Conservation (phyloP, 2,113 vertebrate genomes). For the Kryptolebias marmoratus region DNA sequence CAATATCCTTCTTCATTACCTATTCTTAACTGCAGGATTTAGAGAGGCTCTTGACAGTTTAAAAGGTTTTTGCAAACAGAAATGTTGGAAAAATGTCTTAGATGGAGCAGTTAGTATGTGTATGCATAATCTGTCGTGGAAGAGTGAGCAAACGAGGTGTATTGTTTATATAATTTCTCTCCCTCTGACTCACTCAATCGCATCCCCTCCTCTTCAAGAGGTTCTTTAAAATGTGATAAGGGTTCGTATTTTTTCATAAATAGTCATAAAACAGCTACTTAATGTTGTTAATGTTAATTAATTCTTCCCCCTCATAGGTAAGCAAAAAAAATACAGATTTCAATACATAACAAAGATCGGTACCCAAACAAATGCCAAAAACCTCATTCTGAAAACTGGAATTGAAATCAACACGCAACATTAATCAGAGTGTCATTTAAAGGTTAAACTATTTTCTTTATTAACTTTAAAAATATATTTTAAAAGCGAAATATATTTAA, state of each 20-base stretch:
- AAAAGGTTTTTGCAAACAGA: constrained; percentile 2
- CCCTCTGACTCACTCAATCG: constrained; percentile 28
- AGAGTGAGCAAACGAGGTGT: not conserved
- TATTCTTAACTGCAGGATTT: not conserved
- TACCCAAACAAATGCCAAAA: not conserved
- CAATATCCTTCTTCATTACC: not conserved
- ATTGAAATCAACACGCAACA: not conserved
- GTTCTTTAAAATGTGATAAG: constrained; percentile 34
- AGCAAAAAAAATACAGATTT: not conserved
- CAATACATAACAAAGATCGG: not conserved
- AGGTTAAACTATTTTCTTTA: too few relatives aligned
- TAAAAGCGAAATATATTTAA: not conserved
- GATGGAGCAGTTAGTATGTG: not conserved
- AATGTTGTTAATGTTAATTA: constrained; percentile 71
- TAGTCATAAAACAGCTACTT: constrained; percentile 58
- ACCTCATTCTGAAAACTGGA: not conserved
- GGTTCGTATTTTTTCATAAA: constrained; percentile 53
- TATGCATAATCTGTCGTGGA: not conserved
- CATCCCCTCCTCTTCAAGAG: constrained; percentile 31
- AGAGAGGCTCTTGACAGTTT: constrained; percentile 16
- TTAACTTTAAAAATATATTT: not conserved
- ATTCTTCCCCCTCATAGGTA: constrained; percentile 28
- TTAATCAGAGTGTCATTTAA: not conserved
- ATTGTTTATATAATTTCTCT: constrained; percentile 3
- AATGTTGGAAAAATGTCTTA: constrained; percentile 8